Conservation (phyloP, 2,888 invertebrate genomes). For the Trisateles emortualis region DNA sequence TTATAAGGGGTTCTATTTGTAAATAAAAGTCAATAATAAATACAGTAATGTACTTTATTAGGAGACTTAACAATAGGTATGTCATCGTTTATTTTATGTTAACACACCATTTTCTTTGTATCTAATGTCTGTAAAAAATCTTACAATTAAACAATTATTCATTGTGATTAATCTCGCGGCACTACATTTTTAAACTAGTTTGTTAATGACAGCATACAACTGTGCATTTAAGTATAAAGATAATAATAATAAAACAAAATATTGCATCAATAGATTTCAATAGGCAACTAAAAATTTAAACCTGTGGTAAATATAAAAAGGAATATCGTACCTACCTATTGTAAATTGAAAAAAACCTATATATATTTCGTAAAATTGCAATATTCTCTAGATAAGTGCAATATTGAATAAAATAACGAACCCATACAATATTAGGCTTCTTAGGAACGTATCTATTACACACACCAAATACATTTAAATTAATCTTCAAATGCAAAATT, state of each 20-base stretch:
- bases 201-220: constrained; percentile 52
- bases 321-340: constrained; percentile 46
- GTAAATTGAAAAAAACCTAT: constrained; percentile 37
- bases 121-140: constrained; percentile 78
- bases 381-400: constrained; percentile 28
- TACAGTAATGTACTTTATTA: constrained; percentile 84
- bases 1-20: not conserved
- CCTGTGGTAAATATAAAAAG: constrained; percentile 31
- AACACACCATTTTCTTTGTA: constrained; percentile 74
- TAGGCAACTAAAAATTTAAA: constrained; percentile 31
- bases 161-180: constrained; percentile 51
- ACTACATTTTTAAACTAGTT: constrained; percentile 50
- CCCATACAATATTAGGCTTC: constrained; percentile 39
- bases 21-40: constrained; percentile 57
- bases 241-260: constrained; percentile 28
- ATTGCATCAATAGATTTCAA: constrained; percentile 16
- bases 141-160: constrained; percentile 55
- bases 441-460: constrained; percentile 39
- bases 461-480: constrained; percentile 23
- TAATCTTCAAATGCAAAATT: constrained; percentile 38
- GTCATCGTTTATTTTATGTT: constrained; percentile 70
- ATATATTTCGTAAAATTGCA: constrained; percentile 26
- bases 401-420: constrained; percentile 22
- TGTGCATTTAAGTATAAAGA: constrained; percentile 44
- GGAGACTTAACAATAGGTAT: constrained; percentile 80